phyloP scores from a whole-genome alignment of 2,888 invertebrate species.

The Clepsis dumicolana region DNA sequence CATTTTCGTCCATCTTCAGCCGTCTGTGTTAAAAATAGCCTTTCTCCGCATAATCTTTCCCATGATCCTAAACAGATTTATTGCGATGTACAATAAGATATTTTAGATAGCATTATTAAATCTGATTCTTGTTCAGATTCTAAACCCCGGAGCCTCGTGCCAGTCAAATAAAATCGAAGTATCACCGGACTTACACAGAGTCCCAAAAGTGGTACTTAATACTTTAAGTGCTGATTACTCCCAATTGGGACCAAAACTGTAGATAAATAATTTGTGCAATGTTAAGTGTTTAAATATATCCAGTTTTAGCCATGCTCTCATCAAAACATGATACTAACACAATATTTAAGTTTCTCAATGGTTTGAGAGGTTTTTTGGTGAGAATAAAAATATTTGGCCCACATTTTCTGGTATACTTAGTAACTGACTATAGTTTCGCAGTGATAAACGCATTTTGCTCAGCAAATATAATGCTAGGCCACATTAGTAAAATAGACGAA shows the following conservation, averaged over 20 bases:
- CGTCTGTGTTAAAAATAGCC: no score
- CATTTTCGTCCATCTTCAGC: no score
- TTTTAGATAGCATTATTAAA: no score
- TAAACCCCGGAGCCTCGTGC: no score
- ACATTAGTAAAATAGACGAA: background rate
- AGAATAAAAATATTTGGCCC: background rate
- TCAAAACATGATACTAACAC: conserved; percentile 1
- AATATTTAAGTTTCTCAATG: background rate
- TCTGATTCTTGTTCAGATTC: no score
- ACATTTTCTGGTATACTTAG: background rate
- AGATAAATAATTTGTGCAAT: background rate
- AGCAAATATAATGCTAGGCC: background rate
- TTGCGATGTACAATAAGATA: no score
- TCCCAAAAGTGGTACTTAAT: background rate
- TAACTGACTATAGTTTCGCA: background rate
- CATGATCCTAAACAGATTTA: no score
- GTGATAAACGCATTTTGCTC: background rate
- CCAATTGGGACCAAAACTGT: background rate
- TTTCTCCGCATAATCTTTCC: no score
- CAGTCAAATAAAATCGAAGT: background rate
- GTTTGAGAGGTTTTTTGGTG: background rate
- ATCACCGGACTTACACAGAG: background rate
- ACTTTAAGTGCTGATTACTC: background rate
- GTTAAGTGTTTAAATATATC: background rate
- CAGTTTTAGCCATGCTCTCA: background rate